Conservation (phyloP, 2,797 vertebrate genomes). For the Pelobates cultripes region DNA sequence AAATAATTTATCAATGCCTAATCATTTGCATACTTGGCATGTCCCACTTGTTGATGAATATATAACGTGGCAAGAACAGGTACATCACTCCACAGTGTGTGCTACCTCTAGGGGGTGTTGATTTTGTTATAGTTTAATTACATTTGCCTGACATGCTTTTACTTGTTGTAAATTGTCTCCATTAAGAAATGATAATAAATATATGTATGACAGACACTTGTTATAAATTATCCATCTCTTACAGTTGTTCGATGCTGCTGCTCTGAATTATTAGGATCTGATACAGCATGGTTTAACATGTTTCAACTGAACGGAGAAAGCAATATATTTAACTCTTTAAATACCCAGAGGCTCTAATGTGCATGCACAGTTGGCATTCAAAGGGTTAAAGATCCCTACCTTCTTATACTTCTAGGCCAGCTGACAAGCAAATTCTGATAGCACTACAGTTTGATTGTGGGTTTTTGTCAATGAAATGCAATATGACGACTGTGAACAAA, state of each 20-base stretch:
- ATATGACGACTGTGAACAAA: too few species aligned
- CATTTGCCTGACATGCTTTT: slow-evolving; percentile 73
- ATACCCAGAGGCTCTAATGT: too few species aligned
- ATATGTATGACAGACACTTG: slow-evolving; percentile 71
- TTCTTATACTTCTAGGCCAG: too few species aligned
- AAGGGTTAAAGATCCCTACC: too few species aligned
- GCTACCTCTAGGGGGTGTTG: slow-evolving; percentile 73
- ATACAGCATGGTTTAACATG: neutral
- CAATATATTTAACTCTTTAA: neutral
- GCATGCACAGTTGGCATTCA: too few species aligned
- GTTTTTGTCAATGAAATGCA: too few species aligned
- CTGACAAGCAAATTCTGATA: too few species aligned
- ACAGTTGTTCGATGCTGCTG: neutral
- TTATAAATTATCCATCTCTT: slow-evolving; percentile 58
- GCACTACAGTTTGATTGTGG: too few species aligned
- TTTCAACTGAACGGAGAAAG: neutral
- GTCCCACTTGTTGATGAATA: slow-evolving; percentile 67
- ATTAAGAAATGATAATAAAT: slow-evolving; percentile 73
- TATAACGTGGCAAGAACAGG: slow-evolving; percentile 68
- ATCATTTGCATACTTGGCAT: slow-evolving; percentile 78
- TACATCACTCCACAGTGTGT: slow-evolving; percentile 71
- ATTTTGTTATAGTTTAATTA: slow-evolving; percentile 78
- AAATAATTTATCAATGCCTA: slow-evolving; percentile 74
- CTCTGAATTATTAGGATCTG: neutral
- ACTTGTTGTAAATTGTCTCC: slow-evolving; percentile 72